Base-by-base conservation (phyloP, 2,888 invertebrate species). In the Bellardia bayeri region DNA sequence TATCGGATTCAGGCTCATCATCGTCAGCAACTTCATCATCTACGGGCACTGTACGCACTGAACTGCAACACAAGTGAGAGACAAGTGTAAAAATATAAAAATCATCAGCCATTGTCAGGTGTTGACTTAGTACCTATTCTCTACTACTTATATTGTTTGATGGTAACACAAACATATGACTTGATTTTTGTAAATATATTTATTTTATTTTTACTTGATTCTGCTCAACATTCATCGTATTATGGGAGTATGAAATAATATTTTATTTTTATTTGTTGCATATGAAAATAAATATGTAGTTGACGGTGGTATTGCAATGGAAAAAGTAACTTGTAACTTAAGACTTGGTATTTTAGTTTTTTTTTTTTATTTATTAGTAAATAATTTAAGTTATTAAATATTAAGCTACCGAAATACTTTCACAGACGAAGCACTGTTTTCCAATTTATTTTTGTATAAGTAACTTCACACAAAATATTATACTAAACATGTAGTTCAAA, bases 21-120 rank as follows among this genome's bases (percentile, higher is more conserved):
- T 76, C 89, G 66, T 63, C 85, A 68, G 71, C 58, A 49, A 88
- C 82, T 7, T 90, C 92, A 49, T 92, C 92, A 4, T 94, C 94
- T 51, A 93, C 93, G 2, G 93, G 92, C 81, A 94, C 94, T 6
- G 93, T 94, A 83, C 92, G 93, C 90, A 93, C 93, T 51, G 93
- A 93, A 86, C 87, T 93, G 86, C 91, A 92, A 87, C 92, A 93
- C 71, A 89, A 87, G 40, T 81, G 11, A 88, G 30, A 33, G 37
- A 72, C 37, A 68, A 33, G 68, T 45, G 51, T n/a, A 54, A 63
- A 63, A 49, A 42, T 45, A 33, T 54, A 37, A 54, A 81, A 78
- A 76, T 87, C 85, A 85, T 56, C 85, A 82, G 23, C 23, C 23
- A 69, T 75, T 71, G 85, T 82, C 74, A 87, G 78, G 74, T 87